phyloP scores from a whole-genome alignment of 2,113 vertebrate genomes.

The Stomatorhinus ivindoensis region DNA sequence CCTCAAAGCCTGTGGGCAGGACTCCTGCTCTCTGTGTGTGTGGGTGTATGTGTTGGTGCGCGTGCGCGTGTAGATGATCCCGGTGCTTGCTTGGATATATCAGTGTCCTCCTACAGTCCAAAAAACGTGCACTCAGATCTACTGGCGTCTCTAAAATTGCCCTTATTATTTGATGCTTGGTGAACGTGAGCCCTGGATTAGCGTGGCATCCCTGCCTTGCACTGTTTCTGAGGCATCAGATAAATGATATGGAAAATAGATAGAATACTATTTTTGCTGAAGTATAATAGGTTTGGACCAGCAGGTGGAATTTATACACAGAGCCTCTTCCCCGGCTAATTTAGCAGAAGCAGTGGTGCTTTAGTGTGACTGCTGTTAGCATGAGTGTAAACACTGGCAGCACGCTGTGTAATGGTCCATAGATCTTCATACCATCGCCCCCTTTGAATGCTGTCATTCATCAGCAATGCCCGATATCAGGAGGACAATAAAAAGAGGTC shows the following conservation, averaged over 20 bases:
- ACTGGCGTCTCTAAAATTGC: neutral
- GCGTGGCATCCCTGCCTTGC: neutral
- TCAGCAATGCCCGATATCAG: slow-evolving; percentile 24
- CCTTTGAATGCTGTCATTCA: slow-evolving; percentile 21
- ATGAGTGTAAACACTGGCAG: neutral
- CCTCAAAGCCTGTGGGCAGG: neutral
- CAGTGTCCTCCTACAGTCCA: neutral
- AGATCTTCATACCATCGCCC: neutral
- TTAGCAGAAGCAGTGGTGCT: neutral
- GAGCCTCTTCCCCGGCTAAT: slow-evolving; percentile 24
- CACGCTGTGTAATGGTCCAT: neutral
- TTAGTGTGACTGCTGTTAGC: neutral
- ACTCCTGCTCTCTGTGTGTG: neutral
- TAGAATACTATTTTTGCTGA: neutral
- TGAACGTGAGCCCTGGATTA: neutral
- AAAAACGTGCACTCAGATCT: neutral
- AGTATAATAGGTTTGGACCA: neutral
- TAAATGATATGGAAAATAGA: neutral
- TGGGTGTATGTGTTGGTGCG: neutral
- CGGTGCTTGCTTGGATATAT: neutral
- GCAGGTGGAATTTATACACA: slow-evolving; percentile 5
- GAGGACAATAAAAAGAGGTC: neutral
- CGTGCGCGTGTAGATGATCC: neutral
- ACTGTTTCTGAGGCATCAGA: neutral
- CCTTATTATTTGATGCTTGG: neutral